Conservation (phyloP, 2,888 invertebrate genomes). For the Ecdyonurus torrentis region DNA sequence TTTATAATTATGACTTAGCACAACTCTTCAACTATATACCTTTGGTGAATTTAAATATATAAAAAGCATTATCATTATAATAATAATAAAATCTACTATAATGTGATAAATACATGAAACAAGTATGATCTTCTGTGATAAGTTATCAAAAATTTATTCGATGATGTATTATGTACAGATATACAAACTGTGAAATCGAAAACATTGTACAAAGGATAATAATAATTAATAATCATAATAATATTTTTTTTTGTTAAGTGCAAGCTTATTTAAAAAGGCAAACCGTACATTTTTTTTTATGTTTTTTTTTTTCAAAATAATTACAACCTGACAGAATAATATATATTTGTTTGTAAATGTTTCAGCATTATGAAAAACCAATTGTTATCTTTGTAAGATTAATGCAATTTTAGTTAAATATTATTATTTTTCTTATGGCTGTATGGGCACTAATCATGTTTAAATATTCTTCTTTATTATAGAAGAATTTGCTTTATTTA, state of each 20-base stretch:
- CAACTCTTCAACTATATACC: no score
- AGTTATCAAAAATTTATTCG: conserved; percentile 24
- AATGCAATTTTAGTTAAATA: background rate
- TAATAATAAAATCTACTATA: no score
- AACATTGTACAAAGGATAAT: conserved; percentile 18
- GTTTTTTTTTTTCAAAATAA: conserved; percentile 12
- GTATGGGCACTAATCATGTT: background rate
- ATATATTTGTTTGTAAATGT: conserved; percentile 11
- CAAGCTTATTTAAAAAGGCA: conserved; percentile 17
- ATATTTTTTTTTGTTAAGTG: conserved; percentile 14
- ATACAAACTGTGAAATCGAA: conserved; percentile 23
- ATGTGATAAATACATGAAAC: conserved; percentile 4
- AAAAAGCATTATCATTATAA: no score
- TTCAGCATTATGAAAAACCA: conserved; percentile 9
- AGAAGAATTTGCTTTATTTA: no score
- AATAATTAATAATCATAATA: background rate
- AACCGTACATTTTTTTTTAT: conserved; percentile 15
- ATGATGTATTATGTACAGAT: conserved; percentile 23
- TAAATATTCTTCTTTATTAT: no score
- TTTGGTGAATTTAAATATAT: no score
- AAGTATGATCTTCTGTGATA: conserved; percentile 16
- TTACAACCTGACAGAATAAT: conserved; percentile 10
- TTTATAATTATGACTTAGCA: no score
- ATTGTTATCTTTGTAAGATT: background rate
- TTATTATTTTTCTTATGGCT: background rate